A percentile compares a stretch with the other conserved stretches of the same genome.
Evolutionary conservation across 2,113 vertebrate genomes (phyloP).

Genomic region (Paradisaea rubra): DNA sequence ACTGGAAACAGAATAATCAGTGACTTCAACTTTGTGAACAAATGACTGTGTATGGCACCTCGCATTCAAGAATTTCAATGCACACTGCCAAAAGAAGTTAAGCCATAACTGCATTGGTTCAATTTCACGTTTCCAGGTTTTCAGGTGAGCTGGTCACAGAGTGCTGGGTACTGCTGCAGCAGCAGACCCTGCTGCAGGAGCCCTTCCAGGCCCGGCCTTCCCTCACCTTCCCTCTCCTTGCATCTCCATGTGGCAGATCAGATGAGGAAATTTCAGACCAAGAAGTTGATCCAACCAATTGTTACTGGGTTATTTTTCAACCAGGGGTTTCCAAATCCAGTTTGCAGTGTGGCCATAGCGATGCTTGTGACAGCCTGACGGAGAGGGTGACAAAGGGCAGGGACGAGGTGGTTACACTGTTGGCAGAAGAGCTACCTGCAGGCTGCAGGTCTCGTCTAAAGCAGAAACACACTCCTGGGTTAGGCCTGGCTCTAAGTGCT

Average conservation of each 20-base stretch:
- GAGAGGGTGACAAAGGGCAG: background rate
- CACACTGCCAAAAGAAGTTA: background rate
- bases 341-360: background rate
- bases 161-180: background rate
- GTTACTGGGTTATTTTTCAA: conserved; percentile 24
- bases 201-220: background rate
- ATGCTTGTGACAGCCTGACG: accelerated
- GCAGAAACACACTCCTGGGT: background rate
- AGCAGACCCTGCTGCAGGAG: background rate
- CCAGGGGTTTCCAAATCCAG: background rate
- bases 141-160: background rate
- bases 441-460: background rate
- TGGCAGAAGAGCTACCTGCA: background rate
- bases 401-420: background rate
- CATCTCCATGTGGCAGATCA: accelerated
- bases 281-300: background rate
- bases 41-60: accelerated
- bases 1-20: background rate
- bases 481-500: background rate
- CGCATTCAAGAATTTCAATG: background rate
- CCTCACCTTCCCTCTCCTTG: background rate
- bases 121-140: background rate
- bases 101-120: background rate
- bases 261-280: background rate
- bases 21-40: background rate